These are phyloP conservation scores for Lamprologus lemairii DNA, from an alignment of 2,113 vertebrate genomes.

Conservation along the genomic window DNA sequence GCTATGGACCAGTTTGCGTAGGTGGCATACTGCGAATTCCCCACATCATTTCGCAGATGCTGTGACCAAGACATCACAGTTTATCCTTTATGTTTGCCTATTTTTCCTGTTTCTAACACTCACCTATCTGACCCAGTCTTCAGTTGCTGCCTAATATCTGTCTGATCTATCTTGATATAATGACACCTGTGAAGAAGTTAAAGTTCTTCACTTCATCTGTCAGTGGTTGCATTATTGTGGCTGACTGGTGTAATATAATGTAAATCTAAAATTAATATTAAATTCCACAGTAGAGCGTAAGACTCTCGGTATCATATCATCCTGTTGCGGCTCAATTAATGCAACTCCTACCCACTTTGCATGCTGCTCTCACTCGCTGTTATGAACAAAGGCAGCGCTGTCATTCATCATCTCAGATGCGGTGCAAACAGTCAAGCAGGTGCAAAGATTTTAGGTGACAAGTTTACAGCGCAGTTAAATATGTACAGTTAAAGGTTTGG, in stretches of 20 bases:
- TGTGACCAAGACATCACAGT: not conserved
- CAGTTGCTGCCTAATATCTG: not conserved
- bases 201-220: not conserved
- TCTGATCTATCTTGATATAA: not conserved
- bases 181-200: not conserved
- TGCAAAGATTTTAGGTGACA: not conserved
- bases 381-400: not conserved
- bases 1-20: not conserved
- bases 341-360: not conserved
- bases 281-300: conserved; percentile 1
- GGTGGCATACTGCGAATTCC: not conserved
- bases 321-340: not conserved
- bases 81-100: not conserved
- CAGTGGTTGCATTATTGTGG: not conserved
- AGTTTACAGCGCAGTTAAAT: not conserved
- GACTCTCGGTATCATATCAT: not conserved
- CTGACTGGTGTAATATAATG: not conserved
- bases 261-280: conserved; percentile 35
- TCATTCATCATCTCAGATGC: not conserved
- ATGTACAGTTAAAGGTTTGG: not conserved
- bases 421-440: not conserved
- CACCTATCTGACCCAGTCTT: not conserved
- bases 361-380: not conserved
- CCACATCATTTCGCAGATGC: not conserved
- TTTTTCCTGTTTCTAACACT: not conserved